Base-by-base conservation (phyloP, 2,888 invertebrate species). In the Eupithecia subumbrata region DNA sequence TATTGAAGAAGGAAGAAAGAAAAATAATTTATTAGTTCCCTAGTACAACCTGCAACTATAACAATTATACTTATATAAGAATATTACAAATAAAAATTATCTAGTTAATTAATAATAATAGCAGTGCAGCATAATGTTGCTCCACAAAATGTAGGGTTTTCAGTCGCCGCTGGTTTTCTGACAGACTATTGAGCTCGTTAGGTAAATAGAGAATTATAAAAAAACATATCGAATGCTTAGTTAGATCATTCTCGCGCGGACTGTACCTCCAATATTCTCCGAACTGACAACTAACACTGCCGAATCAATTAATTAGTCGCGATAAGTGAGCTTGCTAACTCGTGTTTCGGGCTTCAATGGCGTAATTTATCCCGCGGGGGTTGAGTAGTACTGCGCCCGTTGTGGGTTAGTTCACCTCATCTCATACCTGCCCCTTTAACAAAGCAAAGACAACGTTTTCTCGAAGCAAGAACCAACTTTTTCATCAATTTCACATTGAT, bases 221-320 rank as follows among this genome's bases (percentile, higher is more conserved):
- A n/a, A n/a, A 52, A 9, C n/a, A 16, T 14, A 18, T 18, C 16
- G 1, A 48, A 18, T 48, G n/a, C 9, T n/a, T 52, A 8, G n/a
- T 30, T 64, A 5, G 0, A 64, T 34, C 9, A 34, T 64, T 64
- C 14, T 64, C 3, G 7, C 9, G 16, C 18, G 9, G 34, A 64
- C 8, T 64, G 64, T 64, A 64, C 64, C 64, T 5, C 18, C 18
- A 34, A 64, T 9, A 64, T 64, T 37, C 37, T 40, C 18, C n/a
- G 37, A 67, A 67, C 66, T 37, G n/a, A 66, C n/a, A 45, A 22
- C 68, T 22, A 70, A 56, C 70, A 56, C 56, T 52, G 18, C 7
- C 70, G 22, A 56, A 56, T 52, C 56, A 70, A 70, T 70, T 56
- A n/a, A 70, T 70, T 70, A 70, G 56, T 30, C 56, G 40, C 34